A percentile compares a stretch with the other conserved stretches of the same genome.
Conservation (phyloP, 2,797 vertebrate species). For the Sebastes minor region DNA sequence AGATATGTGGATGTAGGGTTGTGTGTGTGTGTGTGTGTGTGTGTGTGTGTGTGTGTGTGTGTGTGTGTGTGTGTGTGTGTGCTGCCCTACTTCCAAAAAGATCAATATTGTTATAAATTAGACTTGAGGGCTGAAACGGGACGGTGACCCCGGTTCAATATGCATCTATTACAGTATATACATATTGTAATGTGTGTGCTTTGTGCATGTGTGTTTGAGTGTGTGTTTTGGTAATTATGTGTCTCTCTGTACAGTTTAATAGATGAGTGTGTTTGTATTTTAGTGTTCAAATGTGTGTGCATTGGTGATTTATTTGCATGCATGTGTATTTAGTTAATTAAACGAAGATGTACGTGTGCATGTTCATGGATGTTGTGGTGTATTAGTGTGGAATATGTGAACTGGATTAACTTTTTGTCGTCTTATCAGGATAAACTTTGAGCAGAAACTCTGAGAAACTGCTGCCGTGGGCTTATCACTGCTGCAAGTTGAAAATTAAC, state of each 20-base stretch:
- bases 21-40: background rate
- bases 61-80: background rate
- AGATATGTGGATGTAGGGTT: background rate
- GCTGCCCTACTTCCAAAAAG: constrained; percentile 42
- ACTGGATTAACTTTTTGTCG: background rate
- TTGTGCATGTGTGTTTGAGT: background rate
- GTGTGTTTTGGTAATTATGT: background rate
- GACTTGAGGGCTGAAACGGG: constrained; percentile 18
- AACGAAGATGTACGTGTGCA: background rate
- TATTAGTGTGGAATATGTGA: background rate
- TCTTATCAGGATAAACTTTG: background rate
- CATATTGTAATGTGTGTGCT: background rate
- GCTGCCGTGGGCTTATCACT: background rate
- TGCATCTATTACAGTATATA: background rate
- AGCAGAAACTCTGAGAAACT: background rate
- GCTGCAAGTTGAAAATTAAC: background rate
- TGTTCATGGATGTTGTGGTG: background rate
- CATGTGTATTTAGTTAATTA: background rate
- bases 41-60: background rate
- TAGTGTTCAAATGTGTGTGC: background rate
- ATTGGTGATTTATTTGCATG: background rate
- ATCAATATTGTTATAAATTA: constrained; percentile 60
- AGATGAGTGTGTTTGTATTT: background rate
- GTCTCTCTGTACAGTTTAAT: background rate
- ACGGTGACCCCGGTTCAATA: constrained; percentile 24